phyloP scores from a whole-genome alignment of 2,797 vertebrate genomes.

The Siniperca scherzeri region DNA sequence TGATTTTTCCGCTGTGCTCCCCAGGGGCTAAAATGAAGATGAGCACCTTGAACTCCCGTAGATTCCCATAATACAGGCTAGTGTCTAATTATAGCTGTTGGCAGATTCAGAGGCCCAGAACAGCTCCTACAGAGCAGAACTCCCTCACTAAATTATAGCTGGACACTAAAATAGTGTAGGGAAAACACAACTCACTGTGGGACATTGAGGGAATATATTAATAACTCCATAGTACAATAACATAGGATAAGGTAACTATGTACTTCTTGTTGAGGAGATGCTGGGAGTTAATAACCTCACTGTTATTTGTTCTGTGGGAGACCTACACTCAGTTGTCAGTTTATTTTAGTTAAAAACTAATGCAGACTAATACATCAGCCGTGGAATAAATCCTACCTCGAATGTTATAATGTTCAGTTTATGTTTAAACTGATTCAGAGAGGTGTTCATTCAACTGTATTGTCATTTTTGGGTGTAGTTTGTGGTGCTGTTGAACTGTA shows the following conservation, averaged over 20 bases:
- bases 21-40: slow-evolving; percentile 68
- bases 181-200: slow-evolving; percentile 8
- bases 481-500: not conserved
- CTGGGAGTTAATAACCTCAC: slow-evolving; percentile 1
- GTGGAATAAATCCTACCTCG: not conserved
- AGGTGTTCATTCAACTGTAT: slow-evolving; percentile 3
- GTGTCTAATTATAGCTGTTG: slow-evolving; percentile 76
- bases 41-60: slow-evolving; percentile 74
- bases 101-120: slow-evolving; percentile 51
- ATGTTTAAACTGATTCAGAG: not conserved
- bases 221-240: not conserved
- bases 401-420: slow-evolving; percentile 7
- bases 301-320: not conserved
- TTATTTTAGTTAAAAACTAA: slow-evolving; percentile 11
- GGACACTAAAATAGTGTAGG: slow-evolving; percentile 22
- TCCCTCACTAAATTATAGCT: slow-evolving; percentile 38
- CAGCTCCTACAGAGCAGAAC: slow-evolving; percentile 47
- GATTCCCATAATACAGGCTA: slow-evolving; percentile 64
- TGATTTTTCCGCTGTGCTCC: slow-evolving; percentile 45
- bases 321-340: not conserved
- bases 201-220: slow-evolving; percentile 15
- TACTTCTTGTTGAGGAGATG: slow-evolving; percentile 5
- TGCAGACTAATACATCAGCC: not conserved
- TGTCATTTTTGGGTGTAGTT: not conserved
- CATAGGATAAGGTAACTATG: not conserved